Evolutionary conservation across 2,888 invertebrate genomes (phyloP).

Genomic region (Pimpla rufipes): DNA sequence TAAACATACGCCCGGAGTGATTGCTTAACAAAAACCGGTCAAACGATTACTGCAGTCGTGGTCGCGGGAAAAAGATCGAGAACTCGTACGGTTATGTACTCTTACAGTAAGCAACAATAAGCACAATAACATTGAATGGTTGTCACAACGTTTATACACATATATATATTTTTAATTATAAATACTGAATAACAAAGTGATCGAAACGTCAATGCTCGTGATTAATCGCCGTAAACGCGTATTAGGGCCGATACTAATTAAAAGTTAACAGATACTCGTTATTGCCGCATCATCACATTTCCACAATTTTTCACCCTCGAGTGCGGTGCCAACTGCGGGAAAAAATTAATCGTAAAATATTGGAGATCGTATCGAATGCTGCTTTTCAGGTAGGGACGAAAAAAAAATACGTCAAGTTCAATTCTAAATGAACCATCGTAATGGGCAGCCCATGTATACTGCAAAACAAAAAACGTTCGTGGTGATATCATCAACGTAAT

Average conservation of each 20-base stretch:
- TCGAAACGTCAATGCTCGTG: slow-evolving; percentile 54
- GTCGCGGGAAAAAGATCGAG: slow-evolving; percentile 8
- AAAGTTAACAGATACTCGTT: slow-evolving; percentile 16
- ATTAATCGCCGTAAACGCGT: slow-evolving; percentile 38
- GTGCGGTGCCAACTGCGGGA: neutral
- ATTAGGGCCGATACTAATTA: slow-evolving; percentile 40
- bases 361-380: neutral
- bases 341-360: neutral
- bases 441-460: neutral
- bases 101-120: slow-evolving; percentile 63
- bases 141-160: slow-evolving; percentile 53
- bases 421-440: too few species aligned
- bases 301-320: neutral
- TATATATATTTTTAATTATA: slow-evolving; percentile 45
- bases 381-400: too few species aligned
- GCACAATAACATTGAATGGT: slow-evolving; percentile 73
- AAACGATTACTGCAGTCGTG: neutral
- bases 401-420: too few species aligned
- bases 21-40: slow-evolving; percentile 31
- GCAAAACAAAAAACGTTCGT: too few species aligned
- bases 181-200: slow-evolving; percentile 34
- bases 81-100: slow-evolving; percentile 49
- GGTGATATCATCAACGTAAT: slow-evolving; percentile 5
- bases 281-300: slow-evolving; percentile 19
- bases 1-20: slow-evolving; percentile 15